Conservation (phyloP, 2,888 invertebrate species). For the Sphecodes monilicornis region DNA sequence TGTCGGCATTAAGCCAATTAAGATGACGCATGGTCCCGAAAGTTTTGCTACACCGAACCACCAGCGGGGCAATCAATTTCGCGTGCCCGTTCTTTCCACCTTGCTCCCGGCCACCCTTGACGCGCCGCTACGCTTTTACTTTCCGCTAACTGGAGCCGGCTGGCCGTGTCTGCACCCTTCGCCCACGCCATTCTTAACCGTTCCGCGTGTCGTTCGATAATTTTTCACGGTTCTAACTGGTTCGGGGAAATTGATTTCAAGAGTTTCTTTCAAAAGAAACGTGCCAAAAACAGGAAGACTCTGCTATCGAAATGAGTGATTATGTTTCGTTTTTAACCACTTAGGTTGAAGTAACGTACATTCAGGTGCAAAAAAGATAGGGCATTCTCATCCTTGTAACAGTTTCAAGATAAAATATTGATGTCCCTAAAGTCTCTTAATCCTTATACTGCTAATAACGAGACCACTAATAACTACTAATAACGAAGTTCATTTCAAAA, state of each 20-base stretch:
- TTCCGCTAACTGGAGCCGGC: conserved; percentile 26
- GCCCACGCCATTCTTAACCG: conserved; percentile 20
- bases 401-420: no score
- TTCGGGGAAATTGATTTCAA: conserved; percentile 60
- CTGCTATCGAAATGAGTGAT: neutral
- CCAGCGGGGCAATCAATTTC: conserved; percentile 74
- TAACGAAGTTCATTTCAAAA: no score
- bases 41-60: conserved; percentile 71
- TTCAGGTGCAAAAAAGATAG: neutral
- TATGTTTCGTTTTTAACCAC: neutral
- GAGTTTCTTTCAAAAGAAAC: conserved; percentile 35
- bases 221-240: conserved; percentile 58
- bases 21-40: conserved; percentile 79
- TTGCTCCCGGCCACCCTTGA: conserved; percentile 10
- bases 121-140: conserved; percentile 27
- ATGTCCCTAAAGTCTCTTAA: no score
- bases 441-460: no score
- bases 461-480: no score
- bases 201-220: conserved; percentile 52
- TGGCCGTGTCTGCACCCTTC: conserved; percentile 19
- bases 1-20: conserved; percentile 81
- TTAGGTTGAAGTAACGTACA: neutral
- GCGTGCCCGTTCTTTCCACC: conserved; percentile 39
- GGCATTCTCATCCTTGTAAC: no score
- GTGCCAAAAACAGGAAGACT: neutral